phyloP scores from a whole-genome alignment of 2,113 vertebrate species.

The Prunella fulvescens region DNA sequence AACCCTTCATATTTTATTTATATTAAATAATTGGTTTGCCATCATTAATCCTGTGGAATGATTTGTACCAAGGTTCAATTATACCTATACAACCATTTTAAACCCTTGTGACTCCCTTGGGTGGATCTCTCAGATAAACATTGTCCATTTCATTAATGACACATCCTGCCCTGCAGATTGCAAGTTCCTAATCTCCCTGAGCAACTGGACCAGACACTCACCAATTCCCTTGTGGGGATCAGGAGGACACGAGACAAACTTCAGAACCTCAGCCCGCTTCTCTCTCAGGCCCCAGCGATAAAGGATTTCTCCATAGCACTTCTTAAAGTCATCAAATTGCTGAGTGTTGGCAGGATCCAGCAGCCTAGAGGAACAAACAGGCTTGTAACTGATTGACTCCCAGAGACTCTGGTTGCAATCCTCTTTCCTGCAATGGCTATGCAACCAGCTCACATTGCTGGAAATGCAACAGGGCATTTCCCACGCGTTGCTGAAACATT shows the following conservation, averaged over 20 bases:
- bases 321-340: conserved; percentile 98
- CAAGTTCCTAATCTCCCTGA: not conserved
- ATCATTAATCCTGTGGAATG: not conserved
- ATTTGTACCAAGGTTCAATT: not conserved
- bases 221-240: conserved; percentile 96
- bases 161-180: not conserved
- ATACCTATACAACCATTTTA: not conserved
- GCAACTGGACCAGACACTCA: conserved; percentile 47
- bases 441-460: not conserved
- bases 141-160: not conserved
- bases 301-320: conserved; percentile 94
- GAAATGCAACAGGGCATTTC: not conserved
- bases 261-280: conserved; percentile 92
- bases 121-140: not conserved
- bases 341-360: conserved; percentile 90
- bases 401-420: not conserved
- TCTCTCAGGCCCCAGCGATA: conserved; percentile 95
- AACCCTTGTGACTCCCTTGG: not conserved
- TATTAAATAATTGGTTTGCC: not conserved
- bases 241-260: conserved; percentile 93
- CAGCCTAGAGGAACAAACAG: conserved; percentile 73
- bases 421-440: not conserved
- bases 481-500: not conserved
- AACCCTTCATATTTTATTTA: not conserved
- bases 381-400: not conserved